These are phyloP conservation scores for Mormyrus lacerda DNA, from an alignment of 2,113 vertebrate species.

Conservation along the genomic window DNA sequence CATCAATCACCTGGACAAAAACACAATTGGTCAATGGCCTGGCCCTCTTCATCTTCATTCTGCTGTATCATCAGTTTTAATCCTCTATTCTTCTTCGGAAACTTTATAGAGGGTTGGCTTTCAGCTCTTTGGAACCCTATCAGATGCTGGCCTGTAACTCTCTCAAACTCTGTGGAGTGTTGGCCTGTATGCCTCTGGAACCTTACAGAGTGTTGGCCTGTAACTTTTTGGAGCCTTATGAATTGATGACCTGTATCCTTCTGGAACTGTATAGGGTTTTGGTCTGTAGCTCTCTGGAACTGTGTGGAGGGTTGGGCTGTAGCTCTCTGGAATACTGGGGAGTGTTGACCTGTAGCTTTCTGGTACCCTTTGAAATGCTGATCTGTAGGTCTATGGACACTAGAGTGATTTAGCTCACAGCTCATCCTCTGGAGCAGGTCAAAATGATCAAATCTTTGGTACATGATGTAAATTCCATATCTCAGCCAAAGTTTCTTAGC, in stretches of 20 bases:
- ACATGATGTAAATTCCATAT: background rate
- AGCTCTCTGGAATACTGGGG: background rate
- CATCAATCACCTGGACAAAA: slow-evolving; percentile 76
- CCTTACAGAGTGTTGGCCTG: background rate
- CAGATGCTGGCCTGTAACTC: background rate
- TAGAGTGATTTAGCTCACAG: background rate
- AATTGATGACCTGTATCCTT: background rate
- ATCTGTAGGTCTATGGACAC: background rate
- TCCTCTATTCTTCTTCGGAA: background rate
- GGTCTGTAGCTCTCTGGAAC: background rate
- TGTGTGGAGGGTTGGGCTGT: background rate
- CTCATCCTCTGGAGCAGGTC: background rate
- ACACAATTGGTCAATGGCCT: background rate
- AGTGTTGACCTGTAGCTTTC: background rate
- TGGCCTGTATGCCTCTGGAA: background rate
- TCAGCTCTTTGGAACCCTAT: background rate
- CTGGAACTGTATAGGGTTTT: background rate
- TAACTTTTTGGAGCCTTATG: background rate
- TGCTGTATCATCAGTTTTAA: background rate
- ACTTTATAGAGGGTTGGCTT: background rate
- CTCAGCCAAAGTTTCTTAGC: slow-evolving; percentile 11
- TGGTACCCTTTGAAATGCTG: background rate
- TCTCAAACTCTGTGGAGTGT: background rate
- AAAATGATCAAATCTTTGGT: background rate
- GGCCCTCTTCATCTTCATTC: background rate